Conservation (phyloP, 1,140 invertebrate species). For the Stegodyphus mimosarum region DNA sequence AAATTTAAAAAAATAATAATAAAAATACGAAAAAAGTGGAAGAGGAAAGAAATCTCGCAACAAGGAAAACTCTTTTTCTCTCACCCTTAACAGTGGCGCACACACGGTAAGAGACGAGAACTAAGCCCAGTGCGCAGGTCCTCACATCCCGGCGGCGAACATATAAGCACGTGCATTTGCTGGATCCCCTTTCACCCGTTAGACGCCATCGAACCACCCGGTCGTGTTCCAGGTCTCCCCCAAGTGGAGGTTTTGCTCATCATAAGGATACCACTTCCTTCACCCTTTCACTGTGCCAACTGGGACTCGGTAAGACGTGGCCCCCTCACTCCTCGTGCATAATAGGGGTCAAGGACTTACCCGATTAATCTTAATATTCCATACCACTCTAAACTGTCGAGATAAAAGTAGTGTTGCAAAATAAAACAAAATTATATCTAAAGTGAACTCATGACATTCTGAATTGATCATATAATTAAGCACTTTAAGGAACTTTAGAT, state of each 20-base stretch:
- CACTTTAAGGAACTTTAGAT: no score
- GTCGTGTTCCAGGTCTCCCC: slow-evolving; percentile 8
- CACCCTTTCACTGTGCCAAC: background rate
- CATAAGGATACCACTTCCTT: background rate
- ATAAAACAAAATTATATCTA: no score
- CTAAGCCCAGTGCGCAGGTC: slow-evolving; percentile 33
- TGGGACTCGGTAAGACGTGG: background rate
- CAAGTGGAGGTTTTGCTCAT: background rate
- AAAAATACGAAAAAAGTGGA: background rate
- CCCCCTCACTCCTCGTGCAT: no score
- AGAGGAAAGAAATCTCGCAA: slow-evolving; percentile 11
- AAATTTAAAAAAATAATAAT: no score
- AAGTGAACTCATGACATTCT: no score
- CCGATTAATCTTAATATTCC: no score
- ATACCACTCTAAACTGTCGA: no score
- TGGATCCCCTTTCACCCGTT: slow-evolving; percentile 40
- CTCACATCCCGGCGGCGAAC: slow-evolving; percentile 18
- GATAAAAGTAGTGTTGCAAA: no score
- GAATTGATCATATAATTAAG: no score
- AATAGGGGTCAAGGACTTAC: no score
- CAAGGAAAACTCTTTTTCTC: slow-evolving; percentile 22
- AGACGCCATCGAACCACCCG: slow-evolving; percentile 33
- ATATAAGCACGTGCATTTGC: slow-evolving; percentile 53
- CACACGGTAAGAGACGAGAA: slow-evolving; percentile 16
- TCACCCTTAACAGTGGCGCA: background rate